A percentile compares a stretch with the other conserved stretches of the same genome.
Evolutionary conservation across 1,140 invertebrate genomes (phyloP).

Genomic region (Neodiprion pinetum): DNA sequence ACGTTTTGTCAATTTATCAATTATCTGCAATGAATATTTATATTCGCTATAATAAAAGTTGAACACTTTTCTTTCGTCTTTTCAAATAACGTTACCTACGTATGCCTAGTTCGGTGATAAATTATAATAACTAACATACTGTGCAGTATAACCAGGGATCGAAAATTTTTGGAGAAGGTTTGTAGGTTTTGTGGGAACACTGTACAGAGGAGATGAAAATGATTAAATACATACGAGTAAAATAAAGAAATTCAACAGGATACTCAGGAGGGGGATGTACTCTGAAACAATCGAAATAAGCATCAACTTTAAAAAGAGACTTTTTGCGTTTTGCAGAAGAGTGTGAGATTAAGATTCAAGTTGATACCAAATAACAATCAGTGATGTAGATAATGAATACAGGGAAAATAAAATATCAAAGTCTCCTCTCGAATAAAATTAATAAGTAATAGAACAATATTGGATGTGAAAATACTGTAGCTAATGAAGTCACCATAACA

Average conservation of each 20-base stretch:
- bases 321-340: not conserved
- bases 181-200: constrained; percentile 5
- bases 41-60: not conserved
- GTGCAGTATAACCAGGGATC: not conserved
- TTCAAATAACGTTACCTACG: not conserved
- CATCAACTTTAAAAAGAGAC: not conserved
- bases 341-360: not conserved
- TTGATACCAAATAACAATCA: no score
- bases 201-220: not conserved
- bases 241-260: not conserved
- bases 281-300: no score
- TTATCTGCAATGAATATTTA: not conserved
- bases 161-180: not conserved
- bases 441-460: no score
- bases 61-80: not conserved
- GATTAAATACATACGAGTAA: not conserved
- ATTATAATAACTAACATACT: not conserved
- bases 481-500: no score
- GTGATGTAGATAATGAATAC: no score
- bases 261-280: no score
- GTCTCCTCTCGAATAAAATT: no score
- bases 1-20: not conserved
- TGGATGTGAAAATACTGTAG: no score
- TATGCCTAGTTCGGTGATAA: not conserved
- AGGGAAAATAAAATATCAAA: no score